Evolutionary conservation across 2,113 vertebrate species (phyloP), one percentile per base, ranked within the genome.

Genomic region (Megatriorchis doriae): DNA sequence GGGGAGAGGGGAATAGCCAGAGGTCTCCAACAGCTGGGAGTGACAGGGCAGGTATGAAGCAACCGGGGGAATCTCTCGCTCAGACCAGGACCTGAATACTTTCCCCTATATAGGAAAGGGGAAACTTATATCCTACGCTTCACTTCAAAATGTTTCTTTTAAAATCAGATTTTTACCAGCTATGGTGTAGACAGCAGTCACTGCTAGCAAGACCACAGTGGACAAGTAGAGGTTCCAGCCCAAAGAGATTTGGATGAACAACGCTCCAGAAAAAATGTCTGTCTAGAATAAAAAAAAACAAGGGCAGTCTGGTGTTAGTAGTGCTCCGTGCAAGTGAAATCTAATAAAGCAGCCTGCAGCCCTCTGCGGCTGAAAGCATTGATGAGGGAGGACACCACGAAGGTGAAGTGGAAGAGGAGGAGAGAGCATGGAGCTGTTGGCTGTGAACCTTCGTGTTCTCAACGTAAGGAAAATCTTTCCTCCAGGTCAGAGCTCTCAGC

Each of bases 221-320:
- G 99, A 99, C 79, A 99, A 92, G 92, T 99, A 99, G 62, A 99
- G 98, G 83, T 99, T 98, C 99, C 99, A 99, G 43, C 99, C 99
- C 88, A 99, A 83, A 31, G 99, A 98, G 48, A 99, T 95, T 97
- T 99, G 98, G 97, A 99, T 99, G 95, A 99, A 99, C 90, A 99
- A 86, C 3, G 99, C 99, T 95, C 99, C 99, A 1, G 99, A 99
- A 98, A 99, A 99, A 90, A 99, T 99, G 82, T 99, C 99, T 88
- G 99, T 99, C 99, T 99, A 98, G 74, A 97, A 94, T 42, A 34
- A 70, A 96, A 78, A 91, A 90, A 61, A 45, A 10, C 91, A 63
- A 85, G 65, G 72, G 32, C 88, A 93, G 74, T 56, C 66, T 82
- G 91, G 81, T 23, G 6, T 92, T 86, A 85, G 78, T 27, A 34